A percentile compares a stretch with the other conserved stretches of the same genome.
Evolutionary conservation across 2,113 vertebrate genomes (phyloP).

Genomic region (Cyrtonyx montezumae): DNA sequence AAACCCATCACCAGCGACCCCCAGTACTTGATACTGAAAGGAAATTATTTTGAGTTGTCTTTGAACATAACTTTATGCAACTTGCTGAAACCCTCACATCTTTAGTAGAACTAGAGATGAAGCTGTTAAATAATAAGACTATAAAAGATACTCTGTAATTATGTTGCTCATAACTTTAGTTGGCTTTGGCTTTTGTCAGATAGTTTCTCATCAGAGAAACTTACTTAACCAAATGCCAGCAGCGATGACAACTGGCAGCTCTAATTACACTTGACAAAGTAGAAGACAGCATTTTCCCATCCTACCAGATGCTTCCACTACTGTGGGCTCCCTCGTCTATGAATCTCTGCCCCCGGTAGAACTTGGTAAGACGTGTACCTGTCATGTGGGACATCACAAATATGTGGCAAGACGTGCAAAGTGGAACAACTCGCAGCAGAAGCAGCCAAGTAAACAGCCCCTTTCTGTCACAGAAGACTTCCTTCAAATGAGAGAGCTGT

Average conservation of each 20-base stretch:
- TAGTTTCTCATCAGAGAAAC: conserved; percentile 63
- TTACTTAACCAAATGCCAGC: conserved; percentile 68
- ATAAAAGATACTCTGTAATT: conserved; percentile 25
- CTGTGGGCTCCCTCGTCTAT: conserved; percentile 59
- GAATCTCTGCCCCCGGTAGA: conserved; percentile 72
- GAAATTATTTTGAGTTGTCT: neutral
- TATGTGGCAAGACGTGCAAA: conserved; percentile 53
- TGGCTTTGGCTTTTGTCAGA: conserved; percentile 53
- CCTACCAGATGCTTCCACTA: conserved; percentile 74
- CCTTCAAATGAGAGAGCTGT: conserved; percentile 42
- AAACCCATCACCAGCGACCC: neutral
- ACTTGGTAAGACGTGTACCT: conserved; percentile 72
- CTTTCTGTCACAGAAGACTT: conserved; percentile 62
- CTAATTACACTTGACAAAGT: conserved; percentile 77
- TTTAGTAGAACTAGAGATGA: neutral
- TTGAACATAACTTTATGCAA: neutral
- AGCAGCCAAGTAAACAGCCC: conserved; percentile 40
- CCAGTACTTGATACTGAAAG: neutral
- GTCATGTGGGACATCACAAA: conserved; percentile 68
- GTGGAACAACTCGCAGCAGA: conserved; percentile 34
- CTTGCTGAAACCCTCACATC: neutral
- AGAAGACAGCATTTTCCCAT: conserved; percentile 69
- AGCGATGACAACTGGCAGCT: conserved; percentile 72
- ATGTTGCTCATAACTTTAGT: conserved; percentile 7
- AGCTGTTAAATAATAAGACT: conserved; percentile 1